phyloP scores from a whole-genome alignment of 2,797 vertebrate species.

The Gymnoscopelus braueri region DNA sequence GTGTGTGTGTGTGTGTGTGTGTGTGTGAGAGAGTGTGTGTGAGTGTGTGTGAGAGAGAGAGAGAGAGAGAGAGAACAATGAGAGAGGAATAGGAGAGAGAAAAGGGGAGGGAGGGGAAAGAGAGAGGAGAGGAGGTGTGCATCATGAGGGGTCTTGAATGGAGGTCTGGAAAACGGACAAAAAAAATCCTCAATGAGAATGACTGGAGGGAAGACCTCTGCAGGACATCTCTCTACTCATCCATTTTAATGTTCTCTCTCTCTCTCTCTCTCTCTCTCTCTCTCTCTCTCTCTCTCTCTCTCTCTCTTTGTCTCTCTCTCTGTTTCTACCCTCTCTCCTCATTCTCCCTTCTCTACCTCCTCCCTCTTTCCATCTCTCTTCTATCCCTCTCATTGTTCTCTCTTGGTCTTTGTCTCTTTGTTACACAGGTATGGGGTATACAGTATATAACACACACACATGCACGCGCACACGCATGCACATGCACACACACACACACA shows the following conservation, averaged over 20 bases:
- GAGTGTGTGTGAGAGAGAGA: background rate
- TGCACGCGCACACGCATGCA: too few species aligned
- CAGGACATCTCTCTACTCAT: constrained; percentile 21
- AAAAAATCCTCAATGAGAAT: constrained; percentile 34
- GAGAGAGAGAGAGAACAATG: background rate
- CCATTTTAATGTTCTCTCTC: background rate
- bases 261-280: constrained; percentile 5
- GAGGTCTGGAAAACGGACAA: constrained; percentile 38
- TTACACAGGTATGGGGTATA: constrained; percentile 3
- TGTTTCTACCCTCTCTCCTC: background rate
- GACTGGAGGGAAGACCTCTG: constrained; percentile 27
- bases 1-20: background rate
- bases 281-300: background rate
- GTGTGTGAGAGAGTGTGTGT: too few species aligned
- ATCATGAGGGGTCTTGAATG: constrained; percentile 42
- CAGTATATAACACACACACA: too few species aligned
- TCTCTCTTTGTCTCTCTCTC: background rate
- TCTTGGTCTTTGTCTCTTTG: constrained; percentile 4
- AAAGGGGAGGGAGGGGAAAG: background rate
- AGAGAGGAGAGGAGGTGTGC: background rate
- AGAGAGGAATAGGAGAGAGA: background rate
- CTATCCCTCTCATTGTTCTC: background rate
- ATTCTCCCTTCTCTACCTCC: background rate
- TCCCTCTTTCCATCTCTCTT: background rate
- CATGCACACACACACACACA: too few species aligned